Base-by-base conservation (phyloP, 2,888 invertebrate species). In the Ichneumoninae sp. region DNA sequence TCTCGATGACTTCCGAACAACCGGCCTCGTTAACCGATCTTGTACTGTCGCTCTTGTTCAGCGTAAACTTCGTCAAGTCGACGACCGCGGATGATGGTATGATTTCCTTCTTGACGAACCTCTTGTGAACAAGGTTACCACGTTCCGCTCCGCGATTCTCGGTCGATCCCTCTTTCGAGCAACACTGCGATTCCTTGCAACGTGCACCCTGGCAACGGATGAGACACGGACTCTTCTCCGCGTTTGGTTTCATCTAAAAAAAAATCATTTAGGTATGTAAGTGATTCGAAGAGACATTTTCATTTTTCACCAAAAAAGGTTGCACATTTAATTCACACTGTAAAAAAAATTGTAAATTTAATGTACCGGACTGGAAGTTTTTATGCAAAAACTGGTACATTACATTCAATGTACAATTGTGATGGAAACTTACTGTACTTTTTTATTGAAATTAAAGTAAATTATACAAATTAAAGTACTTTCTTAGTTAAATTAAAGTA, bases 201-300 rank as follows among this genome's bases (percentile, higher is more conserved):
- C 89, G 89, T 30, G 91, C 91, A 1, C 91, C 91, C 69, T 91
- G 93, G 33, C 93, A 93, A 8, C 89, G 90, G n/a, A 93, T 93
- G 4, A 93, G 79, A 40, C 93, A 93, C 52, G 91, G 90, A 16
- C 87, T 88, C 47, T 90, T 90, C 10, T 89, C 88, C 7, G 85
- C 86, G 16, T 87, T 88, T 16, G 91, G 87, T 5, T 87, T 90
- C 72, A 92, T 90, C 92, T 92, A 79, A 8, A 82, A 66, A 33
- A 16, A 47, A 47, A 71, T 50, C 10, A 13, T 54, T 30, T 0
- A 33, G 33, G 13, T 54, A 33, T 69, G 13, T 54, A n/a, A n/a
- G n/a, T 19, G 13, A 62, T 33, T 44, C 16, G 16, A 16, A 68
- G 65, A 69, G 36, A 0, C 19, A 68, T 62, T 3, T 77, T 10